These are phyloP conservation scores for Cyprinella venusta DNA, from an alignment of 2,797 vertebrate species.

Conservation along the genomic window DNA sequence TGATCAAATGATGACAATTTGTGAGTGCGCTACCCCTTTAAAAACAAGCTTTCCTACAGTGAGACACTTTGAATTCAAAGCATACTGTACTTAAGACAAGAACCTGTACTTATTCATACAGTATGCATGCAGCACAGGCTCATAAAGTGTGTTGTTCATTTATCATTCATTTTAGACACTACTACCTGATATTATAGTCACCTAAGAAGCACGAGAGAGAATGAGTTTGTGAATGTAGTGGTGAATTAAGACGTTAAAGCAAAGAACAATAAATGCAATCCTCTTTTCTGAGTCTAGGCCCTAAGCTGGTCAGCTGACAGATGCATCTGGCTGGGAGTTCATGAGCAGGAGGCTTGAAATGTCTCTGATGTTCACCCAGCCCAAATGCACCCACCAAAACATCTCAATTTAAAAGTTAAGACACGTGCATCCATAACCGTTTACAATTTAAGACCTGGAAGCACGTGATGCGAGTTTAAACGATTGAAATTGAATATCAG, in stretches of 20 bases:
- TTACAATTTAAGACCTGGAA: neutral
- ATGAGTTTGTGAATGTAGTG: neutral
- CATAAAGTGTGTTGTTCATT: neutral
- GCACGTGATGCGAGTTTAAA: neutral
- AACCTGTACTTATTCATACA: neutral
- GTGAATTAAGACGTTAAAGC: neutral
- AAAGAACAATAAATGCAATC: conserved; percentile 2
- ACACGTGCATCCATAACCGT: neutral
- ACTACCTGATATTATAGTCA: neutral
- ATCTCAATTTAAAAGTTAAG: too few relatives aligned
- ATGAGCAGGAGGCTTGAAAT: neutral
- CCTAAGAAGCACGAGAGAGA: neutral
- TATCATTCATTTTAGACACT: neutral
- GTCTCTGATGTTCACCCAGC: neutral
- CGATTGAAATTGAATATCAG: neutral
- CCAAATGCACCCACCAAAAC: neutral
- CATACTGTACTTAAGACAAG: neutral
- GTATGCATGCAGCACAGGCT: neutral
- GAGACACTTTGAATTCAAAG: neutral
- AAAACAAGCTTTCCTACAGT: neutral
- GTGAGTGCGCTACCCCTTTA: neutral
- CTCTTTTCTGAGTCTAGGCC: conserved; percentile 29
- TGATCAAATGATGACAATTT: neutral
- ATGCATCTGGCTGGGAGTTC: conserved; percentile 4
- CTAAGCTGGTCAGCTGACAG: conserved; percentile 45